These are phyloP conservation scores for Pyrrhosoma nymphula DNA, from an alignment of 2,888 invertebrate genomes.

Conservation along the genomic window DNA sequence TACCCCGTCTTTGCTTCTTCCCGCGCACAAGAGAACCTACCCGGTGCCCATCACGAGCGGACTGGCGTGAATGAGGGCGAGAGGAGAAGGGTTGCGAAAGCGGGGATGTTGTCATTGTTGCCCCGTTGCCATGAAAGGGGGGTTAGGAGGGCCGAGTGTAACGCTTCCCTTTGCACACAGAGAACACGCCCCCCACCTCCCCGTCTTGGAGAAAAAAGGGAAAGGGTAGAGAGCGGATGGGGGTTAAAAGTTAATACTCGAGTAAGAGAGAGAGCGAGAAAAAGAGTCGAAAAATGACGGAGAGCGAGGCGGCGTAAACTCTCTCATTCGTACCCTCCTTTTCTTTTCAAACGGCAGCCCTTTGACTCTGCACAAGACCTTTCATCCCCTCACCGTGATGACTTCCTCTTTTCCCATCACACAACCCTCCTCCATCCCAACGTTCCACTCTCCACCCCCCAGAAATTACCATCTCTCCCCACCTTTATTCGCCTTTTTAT, in stretches of 20 bases:
- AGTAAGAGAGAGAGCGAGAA: background rate
- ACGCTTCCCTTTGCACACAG: background rate
- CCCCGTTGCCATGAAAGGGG: background rate
- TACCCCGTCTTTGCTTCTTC: background rate
- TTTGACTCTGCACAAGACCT: background rate
- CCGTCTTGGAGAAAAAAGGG: no score
- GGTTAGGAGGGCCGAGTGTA: no score
- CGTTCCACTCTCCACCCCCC: no score
- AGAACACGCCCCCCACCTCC: background rate
- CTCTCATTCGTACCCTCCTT: background rate
- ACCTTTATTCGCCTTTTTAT: no score
- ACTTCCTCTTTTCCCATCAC: background rate
- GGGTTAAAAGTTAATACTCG: background rate
- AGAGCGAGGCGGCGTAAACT: background rate
- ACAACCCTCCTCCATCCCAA: background rate
- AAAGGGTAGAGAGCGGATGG: background rate
- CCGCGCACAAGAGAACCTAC: background rate
- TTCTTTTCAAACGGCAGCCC: background rate
- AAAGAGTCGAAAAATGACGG: background rate
- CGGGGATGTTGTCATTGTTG: conserved; percentile 6
- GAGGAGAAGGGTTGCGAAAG: background rate
- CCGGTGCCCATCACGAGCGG: background rate
- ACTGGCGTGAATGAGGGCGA: background rate
- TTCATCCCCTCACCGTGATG: background rate
- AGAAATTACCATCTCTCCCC: no score